These are phyloP conservation scores for Planococcus citri DNA, from an alignment of 1,140 invertebrate genomes.

Conservation along the genomic window DNA sequence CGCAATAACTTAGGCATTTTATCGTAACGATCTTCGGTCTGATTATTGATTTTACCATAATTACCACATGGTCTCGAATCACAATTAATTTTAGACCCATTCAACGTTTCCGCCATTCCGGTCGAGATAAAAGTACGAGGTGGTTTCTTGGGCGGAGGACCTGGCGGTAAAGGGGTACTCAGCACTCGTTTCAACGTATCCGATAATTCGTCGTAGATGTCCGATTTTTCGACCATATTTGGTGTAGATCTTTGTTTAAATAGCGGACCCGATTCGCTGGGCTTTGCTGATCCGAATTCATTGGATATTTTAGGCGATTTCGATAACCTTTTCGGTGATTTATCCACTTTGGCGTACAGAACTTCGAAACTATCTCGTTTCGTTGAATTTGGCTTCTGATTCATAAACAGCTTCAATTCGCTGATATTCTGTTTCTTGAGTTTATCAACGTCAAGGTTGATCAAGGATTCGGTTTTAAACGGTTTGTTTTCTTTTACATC, in stretches of 20 bases:
- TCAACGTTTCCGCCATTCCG: neutral
- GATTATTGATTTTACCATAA: neutral
- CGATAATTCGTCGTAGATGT: neutral
- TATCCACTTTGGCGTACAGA: neutral
- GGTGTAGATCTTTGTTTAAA: neutral
- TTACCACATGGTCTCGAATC: neutral
- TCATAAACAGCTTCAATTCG: neutral
- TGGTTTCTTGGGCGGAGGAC: conserved; percentile 9
- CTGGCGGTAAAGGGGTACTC: neutral
- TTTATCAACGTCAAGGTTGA: neutral
- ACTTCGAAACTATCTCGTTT: neutral
- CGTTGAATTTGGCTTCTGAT: neutral
- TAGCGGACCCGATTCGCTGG: neutral
- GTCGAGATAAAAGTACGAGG: neutral
- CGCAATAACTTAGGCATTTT: neutral
- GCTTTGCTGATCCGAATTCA: neutral
- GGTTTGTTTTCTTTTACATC: neutral
- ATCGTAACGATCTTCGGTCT: neutral
- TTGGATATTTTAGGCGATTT: neutral
- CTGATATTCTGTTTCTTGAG: neutral
- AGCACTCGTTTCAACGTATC: conserved; percentile 12
- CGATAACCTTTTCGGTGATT: neutral
- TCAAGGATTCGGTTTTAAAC: neutral
- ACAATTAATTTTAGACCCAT: neutral
- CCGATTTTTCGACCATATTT: neutral